Percentiles rank a stretch among this genome's conserved stretches.
Conservation (phyloP, 1,140 invertebrate genomes). For the Lutraria rhynchaena region DNA sequence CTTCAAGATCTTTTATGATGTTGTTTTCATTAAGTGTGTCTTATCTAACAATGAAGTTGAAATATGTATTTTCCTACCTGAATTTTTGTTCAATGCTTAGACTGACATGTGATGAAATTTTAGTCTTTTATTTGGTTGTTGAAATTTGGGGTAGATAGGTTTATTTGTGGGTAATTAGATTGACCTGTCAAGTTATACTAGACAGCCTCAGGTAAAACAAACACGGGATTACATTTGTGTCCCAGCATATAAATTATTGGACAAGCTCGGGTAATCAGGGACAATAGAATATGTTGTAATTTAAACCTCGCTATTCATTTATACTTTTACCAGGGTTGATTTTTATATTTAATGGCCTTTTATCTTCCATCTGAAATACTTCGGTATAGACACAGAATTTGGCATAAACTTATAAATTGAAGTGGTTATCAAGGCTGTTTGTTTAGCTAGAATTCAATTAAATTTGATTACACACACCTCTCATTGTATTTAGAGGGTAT, state of each 20-base stretch:
- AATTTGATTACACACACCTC: slow-evolving; percentile 41
- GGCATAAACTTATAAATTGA: slow-evolving; percentile 56
- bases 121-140: slow-evolving; percentile 7
- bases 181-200: slow-evolving; percentile 43
- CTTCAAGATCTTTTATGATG: no score
- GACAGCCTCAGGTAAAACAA: slow-evolving; percentile 60
- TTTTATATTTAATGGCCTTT: slow-evolving; percentile 60
- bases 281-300: slow-evolving; percentile 61
- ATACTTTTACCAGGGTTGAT: slow-evolving; percentile 60
- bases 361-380: slow-evolving; percentile 55
- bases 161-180: slow-evolving; percentile 44
- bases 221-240: slow-evolving; percentile 60
- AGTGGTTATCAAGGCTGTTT: slow-evolving; percentile 51
- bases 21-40: no score
- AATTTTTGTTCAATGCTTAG: no score
- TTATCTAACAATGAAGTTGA: no score
- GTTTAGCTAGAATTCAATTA: slow-evolving; percentile 51
- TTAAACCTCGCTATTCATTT: slow-evolving; percentile 60
- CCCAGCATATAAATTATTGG: slow-evolving; percentile 61
- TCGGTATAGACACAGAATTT: slow-evolving; percentile 44
- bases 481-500: slow-evolving; percentile 33
- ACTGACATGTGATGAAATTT: no score
- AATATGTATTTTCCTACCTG: no score
- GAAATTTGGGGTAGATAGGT: slow-evolving; percentile 37
- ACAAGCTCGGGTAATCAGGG: slow-evolving; percentile 57